Conservation (phyloP, 2,113 vertebrate genomes). For the Piprites chloris region DNA sequence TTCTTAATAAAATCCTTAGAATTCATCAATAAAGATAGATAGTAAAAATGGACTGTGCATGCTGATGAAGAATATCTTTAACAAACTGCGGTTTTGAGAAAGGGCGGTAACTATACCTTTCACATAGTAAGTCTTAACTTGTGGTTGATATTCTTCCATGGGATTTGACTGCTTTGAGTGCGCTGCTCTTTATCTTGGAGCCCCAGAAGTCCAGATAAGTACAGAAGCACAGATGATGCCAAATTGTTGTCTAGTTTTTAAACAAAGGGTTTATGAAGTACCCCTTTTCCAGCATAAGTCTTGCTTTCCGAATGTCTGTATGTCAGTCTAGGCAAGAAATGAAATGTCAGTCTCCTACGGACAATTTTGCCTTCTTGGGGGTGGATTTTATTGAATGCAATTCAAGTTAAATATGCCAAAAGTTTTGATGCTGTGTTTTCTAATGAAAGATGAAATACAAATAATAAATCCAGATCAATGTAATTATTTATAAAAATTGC, state of each 20-base stretch:
- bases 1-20: background rate
- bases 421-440: background rate
- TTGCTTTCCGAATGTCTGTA: background rate
- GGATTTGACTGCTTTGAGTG: background rate
- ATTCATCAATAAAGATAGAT: background rate
- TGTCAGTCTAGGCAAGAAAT: background rate
- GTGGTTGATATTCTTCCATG: background rate
- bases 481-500: background rate
- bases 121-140: background rate
- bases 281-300: background rate
- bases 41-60: background rate
- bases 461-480: background rate
- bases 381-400: background rate
- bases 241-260: background rate
- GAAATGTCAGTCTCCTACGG: background rate
- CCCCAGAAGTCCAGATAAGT: background rate
- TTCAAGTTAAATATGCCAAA: background rate
- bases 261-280: background rate
- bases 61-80: background rate
- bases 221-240: background rate
- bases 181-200: background rate
- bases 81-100: background rate
- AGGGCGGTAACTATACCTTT: background rate
- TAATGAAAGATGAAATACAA: background rate
- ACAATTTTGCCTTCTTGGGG: background rate